Evolutionary conservation across 2,888 invertebrate species (phyloP), one percentile per base, ranked within the genome.

Genomic region (Torymus auratus): DNA sequence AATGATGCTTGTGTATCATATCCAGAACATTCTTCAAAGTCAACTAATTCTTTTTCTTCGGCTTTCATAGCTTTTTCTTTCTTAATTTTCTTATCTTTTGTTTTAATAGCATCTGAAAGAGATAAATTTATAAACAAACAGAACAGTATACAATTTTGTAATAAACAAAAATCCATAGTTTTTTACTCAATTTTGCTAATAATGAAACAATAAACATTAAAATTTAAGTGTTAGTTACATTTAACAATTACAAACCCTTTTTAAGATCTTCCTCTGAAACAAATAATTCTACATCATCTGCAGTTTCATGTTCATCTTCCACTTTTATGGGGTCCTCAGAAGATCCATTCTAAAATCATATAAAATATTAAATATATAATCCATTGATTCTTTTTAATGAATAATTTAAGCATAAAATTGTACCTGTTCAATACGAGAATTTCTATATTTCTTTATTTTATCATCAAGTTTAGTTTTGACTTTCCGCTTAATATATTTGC

Each of bases 391-490:
- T 52, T 74, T 23, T 62, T 7, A 15, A 71, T 12, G 64, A 69
- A 23, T 3, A 58, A 61, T 65, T 13, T 67, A 72, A 67, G 13
- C 0, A 28, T 64, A n/a, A 76, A 56, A 53, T 2, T 91, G 92
- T 83, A 93, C 89, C 73, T 92, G 88, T 70, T 92, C 89, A 84
- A 92, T 90, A 12, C 56, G 73, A 4, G 52, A 15, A 69, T 82
- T 83, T 52, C 86, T 85, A 23, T 88, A 93, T 93, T 93, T 93
- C 60, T 94, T 93, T 84, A 97, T 97, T 92, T 96, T 96, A 83
- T 97, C 97, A 90, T 97, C 97, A 1, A 96, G 93, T 86, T 96
- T 96, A 15, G 94, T 94, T 86, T 95, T 95, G 0, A 94, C 95
- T 91, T 96, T 96, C 55, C 96, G 93, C 87, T 95, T 95, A 0